Conservation (phyloP, 2,888 invertebrate species). For the Agonopterix alstromeriana region DNA sequence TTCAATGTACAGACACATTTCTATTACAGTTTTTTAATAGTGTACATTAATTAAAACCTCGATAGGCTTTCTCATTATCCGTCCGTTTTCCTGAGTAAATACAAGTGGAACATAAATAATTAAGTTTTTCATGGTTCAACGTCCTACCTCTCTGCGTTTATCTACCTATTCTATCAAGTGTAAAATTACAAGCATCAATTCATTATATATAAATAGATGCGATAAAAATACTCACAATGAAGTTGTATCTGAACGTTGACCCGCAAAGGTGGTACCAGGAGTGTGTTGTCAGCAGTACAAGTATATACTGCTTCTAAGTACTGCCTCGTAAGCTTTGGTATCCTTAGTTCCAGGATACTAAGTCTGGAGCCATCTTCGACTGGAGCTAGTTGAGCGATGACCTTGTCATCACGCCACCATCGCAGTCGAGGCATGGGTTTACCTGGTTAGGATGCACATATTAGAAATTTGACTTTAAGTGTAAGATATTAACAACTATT, state of each 20-base stretch:
- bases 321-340: conserved; percentile 71
- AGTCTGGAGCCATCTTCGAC: conserved; percentile 51
- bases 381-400: conserved; percentile 52
- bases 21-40: too few species aligned
- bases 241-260: conserved; percentile 82
- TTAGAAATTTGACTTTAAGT: too few species aligned
- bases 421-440: conserved; percentile 65
- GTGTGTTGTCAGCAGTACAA: conserved; percentile 84
- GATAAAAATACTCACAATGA: conserved; percentile 70
- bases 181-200: not conserved
- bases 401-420: conserved; percentile 69
- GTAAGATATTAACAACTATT: too few species aligned
- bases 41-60: too few species aligned
- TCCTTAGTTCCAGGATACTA: conserved; percentile 49
- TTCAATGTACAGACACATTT: too few species aligned
- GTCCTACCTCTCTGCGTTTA: too few species aligned
- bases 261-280: conserved; percentile 80
- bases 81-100: too few species aligned
- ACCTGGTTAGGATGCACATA: conserved; percentile 26
- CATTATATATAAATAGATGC: not conserved
- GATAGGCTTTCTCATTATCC: too few species aligned
- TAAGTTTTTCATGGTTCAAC: too few species aligned
- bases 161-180: too few species aligned
- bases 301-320: conserved; percentile 82
- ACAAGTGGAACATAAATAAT: too few species aligned